Evolutionary conservation across 35 echinoderm and acorn worm species (phyloP), one percentile per base, ranked within the genome.

Genomic region (Ptychodera flava): DNA sequence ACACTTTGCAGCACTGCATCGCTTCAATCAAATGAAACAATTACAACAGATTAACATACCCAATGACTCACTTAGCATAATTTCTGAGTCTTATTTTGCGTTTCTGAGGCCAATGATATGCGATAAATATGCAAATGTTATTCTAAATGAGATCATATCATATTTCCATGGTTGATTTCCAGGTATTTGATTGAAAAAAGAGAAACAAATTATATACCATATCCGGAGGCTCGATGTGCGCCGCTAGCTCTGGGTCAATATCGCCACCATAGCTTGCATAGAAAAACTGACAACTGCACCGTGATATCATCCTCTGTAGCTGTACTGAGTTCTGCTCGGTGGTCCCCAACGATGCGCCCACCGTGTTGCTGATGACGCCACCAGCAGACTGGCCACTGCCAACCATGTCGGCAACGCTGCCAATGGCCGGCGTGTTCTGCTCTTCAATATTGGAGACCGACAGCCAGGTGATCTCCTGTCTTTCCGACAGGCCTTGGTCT

Each of bases 361-460:
- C 96, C 0, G 95, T 99, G 79, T 99, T 92, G 52, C 85, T 99
- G 85, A 99, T 93, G 1, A 99, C 96, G 10, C 96, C 96, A 16
- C 96, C 96, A 32, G 94, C 96, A 33, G 96, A 99, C 36, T 99
- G 92, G 16, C 96, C 96, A 31, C 96, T 99, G 32, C 96, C 96
- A 35, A 99, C 96, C 80, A 99, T 91, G 78, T 89, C 96, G 1
- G 96, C 90, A 53, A 94, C 83, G 80, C 45, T 88, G 30, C 80
- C 78, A 29, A 88, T 81, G 29, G 80, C 81, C 78, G 78, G 83
- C 31, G 81, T 83, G 33, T 35, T 92, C 77, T 85, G 86, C 83
- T 94, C 45, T 64, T 64, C 96, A 16, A 99, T 99, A 81, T 89
- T 91, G 81, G 92, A 94, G 28, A 89, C 38, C 0, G 92, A 90